Percentiles rank a stretch among this genome's conserved stretches.
These are phyloP conservation scores for Apotomis turbidana DNA, from an alignment of 2,888 invertebrate genomes.

Conservation along the genomic window DNA sequence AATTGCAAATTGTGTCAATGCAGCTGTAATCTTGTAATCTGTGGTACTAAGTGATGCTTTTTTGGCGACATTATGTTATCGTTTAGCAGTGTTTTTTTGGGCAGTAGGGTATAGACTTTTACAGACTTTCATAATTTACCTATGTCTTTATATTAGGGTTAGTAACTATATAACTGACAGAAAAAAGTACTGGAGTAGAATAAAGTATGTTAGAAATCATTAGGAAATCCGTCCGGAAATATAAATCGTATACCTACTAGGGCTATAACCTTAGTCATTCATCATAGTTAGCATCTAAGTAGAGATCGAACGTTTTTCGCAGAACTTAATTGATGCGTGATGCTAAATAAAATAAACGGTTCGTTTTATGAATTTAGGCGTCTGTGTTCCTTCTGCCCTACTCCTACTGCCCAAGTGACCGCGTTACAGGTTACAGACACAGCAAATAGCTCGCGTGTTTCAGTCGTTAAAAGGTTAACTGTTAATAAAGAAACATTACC, in stretches of 20 bases:
- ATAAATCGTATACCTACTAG: neutral
- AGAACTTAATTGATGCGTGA: constrained; percentile 22
- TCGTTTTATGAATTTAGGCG: constrained; percentile 22
- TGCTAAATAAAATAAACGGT: constrained; percentile 28
- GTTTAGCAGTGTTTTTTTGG: too few species aligned
- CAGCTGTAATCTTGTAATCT: too few species aligned
- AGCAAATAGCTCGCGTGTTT: constrained; percentile 32
- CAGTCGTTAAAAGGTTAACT: constrained; percentile 30
- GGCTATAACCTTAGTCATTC: neutral
- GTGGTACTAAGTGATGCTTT: too few species aligned
- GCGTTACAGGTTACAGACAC: constrained; percentile 34
- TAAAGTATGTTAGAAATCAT: neutral
- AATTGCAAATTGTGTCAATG: too few species aligned
- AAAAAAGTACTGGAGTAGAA: too few species aligned
- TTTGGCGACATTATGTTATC: too few species aligned
- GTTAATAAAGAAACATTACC: constrained; percentile 20
- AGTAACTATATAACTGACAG: too few species aligned
- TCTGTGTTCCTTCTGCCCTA: constrained; percentile 18
- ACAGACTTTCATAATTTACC: too few species aligned
- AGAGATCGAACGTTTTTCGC: constrained; percentile 1
- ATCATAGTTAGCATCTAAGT: constrained; percentile 13
- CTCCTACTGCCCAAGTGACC: constrained; percentile 28
- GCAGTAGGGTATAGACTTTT: too few species aligned
- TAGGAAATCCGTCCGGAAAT: neutral
- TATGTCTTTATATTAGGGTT: too few species aligned